Evolutionary conservation across 2,797 vertebrate species (phyloP).

Genomic region (Masticophis lateralis): DNA sequence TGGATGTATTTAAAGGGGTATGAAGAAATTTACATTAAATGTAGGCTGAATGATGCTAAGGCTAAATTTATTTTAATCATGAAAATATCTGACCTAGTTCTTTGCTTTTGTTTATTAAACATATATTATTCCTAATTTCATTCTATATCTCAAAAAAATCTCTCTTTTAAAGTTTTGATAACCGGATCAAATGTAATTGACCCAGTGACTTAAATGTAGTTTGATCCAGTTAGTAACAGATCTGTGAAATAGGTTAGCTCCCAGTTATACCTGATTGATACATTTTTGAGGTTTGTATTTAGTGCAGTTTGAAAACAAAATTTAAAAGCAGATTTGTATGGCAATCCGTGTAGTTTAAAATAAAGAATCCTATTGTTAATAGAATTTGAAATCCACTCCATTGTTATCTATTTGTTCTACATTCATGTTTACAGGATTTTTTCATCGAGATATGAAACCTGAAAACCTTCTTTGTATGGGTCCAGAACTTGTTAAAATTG

Average conservation of each 20-base stretch:
- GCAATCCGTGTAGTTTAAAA: background rate
- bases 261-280: background rate
- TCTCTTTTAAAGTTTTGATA: background rate
- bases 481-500: conserved; percentile 96
- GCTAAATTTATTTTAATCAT: background rate
- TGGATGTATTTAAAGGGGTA: background rate
- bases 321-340: background rate
- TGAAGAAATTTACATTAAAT: background rate
- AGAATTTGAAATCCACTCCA: background rate
- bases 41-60: background rate
- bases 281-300: background rate
- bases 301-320: background rate
- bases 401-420: background rate
- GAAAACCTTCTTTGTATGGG: conserved; percentile 98
- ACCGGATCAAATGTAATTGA: background rate
- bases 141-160: background rate
- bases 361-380: background rate
- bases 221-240: background rate
- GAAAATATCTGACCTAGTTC: background rate
- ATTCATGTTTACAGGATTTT: conserved; percentile 80
- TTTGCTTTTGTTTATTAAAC: background rate
- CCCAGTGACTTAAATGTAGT: background rate
- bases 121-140: background rate
- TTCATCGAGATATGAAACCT: conserved; percentile 98
- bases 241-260: background rate